Base-by-base conservation (phyloP, 92 coral and sea anemone species). In the Nematostella vectensis region DNA sequence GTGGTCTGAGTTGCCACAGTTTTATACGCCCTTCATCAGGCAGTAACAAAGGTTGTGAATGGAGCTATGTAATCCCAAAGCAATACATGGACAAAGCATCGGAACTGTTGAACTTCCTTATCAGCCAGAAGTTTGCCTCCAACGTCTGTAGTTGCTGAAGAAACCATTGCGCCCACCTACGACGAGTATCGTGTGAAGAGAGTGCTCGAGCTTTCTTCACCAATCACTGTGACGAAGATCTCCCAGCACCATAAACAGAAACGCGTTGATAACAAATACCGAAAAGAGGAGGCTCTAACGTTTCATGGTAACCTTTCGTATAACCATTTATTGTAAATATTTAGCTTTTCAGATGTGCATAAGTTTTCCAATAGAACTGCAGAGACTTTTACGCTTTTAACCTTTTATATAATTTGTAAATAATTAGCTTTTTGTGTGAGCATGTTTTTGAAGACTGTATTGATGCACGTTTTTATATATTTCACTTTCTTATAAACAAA, bases 211-310 rank as follows among this genome's bases (percentile, higher is more conserved):
- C 48, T 79, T 25, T 31, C 58, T 11, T 65, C 86, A 10, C 86
- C 76, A 9, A 44, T 79, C 27, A 72, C 76, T 18, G 52, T 59
- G 11, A 71, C 86, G 4, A 51, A 59, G 25, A 72, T 72, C 20
- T 48, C 80, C 8, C 86, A 79, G 39, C 56, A 59, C 29, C 86
- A 79, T 62, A 79, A 72, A 21, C 77, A 76, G 44, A 39, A 55
- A 6, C 6, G 86, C 59, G 80, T 79, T 0, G 76, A 72, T 2
- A 62, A 47, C 42, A 79, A 67, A 23, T 79, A 79, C 70, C 40
- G 86, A 18, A 79, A 73, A 37, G 86, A 79, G 40, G 86, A 79
- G 44, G 86, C 86, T 36, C n/a, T n/a, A n/a, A n/a, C n/a, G n/a
- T n/a, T n/a, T n/a, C n/a, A n/a, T n/a, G n/a, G n/a, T n/a, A n/a